Conservation (phyloP, 2,797 vertebrate genomes). For the Sebastes glaucus region DNA sequence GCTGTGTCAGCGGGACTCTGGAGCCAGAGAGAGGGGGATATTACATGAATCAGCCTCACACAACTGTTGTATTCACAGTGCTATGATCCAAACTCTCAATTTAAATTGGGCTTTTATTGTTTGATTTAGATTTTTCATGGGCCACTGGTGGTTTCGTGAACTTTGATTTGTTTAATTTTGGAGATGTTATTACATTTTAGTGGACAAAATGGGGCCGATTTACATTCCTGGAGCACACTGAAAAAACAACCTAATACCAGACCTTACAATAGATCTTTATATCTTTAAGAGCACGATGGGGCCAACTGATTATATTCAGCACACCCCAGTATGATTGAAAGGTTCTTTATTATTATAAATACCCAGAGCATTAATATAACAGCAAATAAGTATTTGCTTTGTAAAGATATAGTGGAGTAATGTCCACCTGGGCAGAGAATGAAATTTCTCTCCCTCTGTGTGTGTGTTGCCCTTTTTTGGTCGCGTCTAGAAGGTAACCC, state of each 20-base stretch:
- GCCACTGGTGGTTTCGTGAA: constrained; percentile 14
- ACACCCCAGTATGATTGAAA: neutral
- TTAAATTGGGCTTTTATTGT: constrained; percentile 49
- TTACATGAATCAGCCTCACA: constrained; percentile 69
- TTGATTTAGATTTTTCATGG: constrained; percentile 35
- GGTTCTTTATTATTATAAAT: neutral
- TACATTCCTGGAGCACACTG: neutral
- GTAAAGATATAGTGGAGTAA: neutral
- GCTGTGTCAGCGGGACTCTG: constrained; percentile 79
- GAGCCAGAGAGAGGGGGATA: constrained; percentile 45
- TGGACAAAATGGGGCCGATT: constrained; percentile 21
- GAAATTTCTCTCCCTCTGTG: neutral
- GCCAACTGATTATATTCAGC: neutral
- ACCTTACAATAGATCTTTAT: neutral
- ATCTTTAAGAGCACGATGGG: neutral
- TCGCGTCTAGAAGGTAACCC: too few species aligned
- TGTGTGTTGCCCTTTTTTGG: too few species aligned
- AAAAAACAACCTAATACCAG: neutral
- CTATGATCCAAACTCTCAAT: constrained; percentile 44
- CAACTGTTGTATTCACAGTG: constrained; percentile 49
- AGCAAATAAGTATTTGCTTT: neutral
- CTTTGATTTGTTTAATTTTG: constrained; percentile 25
- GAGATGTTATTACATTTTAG: constrained; percentile 22
- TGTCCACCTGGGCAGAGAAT: neutral
- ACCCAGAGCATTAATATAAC: neutral